Evolutionary conservation across 2,797 vertebrate genomes (phyloP).

Genomic region (Tapera naevia): DNA sequence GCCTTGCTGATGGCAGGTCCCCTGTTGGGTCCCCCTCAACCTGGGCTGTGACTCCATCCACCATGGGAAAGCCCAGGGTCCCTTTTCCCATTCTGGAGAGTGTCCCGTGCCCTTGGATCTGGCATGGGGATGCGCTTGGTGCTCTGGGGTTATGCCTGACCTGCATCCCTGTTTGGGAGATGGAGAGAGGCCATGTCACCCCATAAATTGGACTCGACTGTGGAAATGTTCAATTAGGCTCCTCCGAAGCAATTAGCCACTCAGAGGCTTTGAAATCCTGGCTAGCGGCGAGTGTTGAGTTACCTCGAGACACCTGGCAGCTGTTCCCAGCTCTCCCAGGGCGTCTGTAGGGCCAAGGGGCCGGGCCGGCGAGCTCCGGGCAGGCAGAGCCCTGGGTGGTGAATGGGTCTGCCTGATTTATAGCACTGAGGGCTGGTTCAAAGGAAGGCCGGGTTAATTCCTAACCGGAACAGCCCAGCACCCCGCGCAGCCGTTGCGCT

Average conservation of each 20-base stretch:
- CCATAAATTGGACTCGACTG: slow-evolving; percentile 50
- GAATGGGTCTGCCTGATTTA: slow-evolving; percentile 73
- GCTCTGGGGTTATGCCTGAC: background rate
- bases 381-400: slow-evolving; percentile 65
- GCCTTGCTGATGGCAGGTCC: background rate
- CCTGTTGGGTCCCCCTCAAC: background rate
- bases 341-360: slow-evolving; percentile 49
- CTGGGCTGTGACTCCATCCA: background rate
- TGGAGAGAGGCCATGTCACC: background rate
- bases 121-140: accelerated
- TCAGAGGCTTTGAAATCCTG: slow-evolving; percentile 22
- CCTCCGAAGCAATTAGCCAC: slow-evolving; percentile 55
- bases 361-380: background rate
- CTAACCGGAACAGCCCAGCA: slow-evolving; percentile 65
- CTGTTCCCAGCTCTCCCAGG: slow-evolving; percentile 62
- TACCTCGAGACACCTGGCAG: slow-evolving; percentile 71
- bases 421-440: slow-evolving; percentile 62
- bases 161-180: background rate
- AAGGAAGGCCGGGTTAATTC: slow-evolving; percentile 72
- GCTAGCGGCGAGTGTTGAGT: slow-evolving; percentile 53
- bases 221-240: slow-evolving; percentile 66
- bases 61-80: background rate
- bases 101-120: too few relatives aligned
- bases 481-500: background rate
- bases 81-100: background rate